Evolutionary conservation across 2,113 vertebrate genomes (phyloP), one percentile per base, ranked within the genome.

Genomic region (Agelaius phoeniceus): DNA sequence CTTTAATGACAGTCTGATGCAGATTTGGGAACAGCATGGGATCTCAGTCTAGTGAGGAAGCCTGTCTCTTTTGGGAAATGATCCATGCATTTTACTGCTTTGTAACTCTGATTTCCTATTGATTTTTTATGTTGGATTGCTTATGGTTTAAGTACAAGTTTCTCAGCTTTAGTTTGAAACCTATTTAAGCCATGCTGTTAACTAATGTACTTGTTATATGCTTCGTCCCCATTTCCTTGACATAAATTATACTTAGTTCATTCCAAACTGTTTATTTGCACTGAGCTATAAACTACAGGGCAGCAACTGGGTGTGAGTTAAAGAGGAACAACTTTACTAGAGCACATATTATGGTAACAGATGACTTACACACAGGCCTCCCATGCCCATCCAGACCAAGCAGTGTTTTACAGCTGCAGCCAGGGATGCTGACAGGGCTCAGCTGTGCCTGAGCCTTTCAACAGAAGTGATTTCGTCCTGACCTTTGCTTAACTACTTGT

Each of bases 121-220:
- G 88, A 86, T 69, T 93, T 96, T 93, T 92, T 48, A 65, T 69
- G 41, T 93, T 80, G 55, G n/a, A 55, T 75, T 84, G 26, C 73
- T 92, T 83, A 27, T 67, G 35, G 48, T 63, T 55, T 77, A 90
- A 89, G 62, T 57, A 87, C 73, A 87, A 89, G 18, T 90, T 85
- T 84, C 61, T 77, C 46, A 90, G 41, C 79, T 83, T 94, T 59
- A 30, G 26, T 69, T 33, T 90, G 63, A 90, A 95, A 66, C 15
- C 24, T 88, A 58, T 93, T 79, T 88, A 88, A 90, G 59, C 52
- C 51, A 63, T 62, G 75, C 39, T 88, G 51, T 90, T 94, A 88
- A 43, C 48, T 94, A 86, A 90, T 81, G 77, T 33, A 84, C 62
- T 65, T 91, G 35, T 82, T 91, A 57, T 7, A 52, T 30, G 21